phyloP scores from a whole-genome alignment of 2,888 invertebrate genomes.

The Salpingus planirostris region DNA sequence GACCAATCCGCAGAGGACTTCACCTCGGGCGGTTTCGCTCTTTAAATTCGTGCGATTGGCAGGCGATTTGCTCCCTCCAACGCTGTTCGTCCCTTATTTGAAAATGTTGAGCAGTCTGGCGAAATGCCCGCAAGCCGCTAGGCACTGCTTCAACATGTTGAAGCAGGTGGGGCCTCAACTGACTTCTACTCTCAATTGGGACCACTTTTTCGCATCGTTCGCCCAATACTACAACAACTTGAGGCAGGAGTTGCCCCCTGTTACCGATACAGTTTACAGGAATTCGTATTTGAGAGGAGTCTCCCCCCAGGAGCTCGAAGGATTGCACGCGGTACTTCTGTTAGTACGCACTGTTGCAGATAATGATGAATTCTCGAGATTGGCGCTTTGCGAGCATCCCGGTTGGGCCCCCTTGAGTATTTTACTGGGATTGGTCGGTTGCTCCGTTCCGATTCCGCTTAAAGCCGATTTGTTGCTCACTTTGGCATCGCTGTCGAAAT shows the following conservation, averaged over 20 bases:
- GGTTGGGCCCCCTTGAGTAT: slow-evolving; percentile 78
- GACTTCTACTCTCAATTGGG: slow-evolving; percentile 59
- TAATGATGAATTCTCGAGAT: slow-evolving; percentile 70
- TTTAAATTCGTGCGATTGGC: slow-evolving; percentile 87
- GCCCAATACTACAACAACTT: slow-evolving; percentile 61
- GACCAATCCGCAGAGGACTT: slow-evolving; percentile 38
- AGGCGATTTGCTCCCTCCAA: slow-evolving; percentile 75
- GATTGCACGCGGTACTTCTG: slow-evolving; percentile 70
- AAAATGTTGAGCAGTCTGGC: slow-evolving; percentile 79
- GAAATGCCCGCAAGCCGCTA: slow-evolving; percentile 64
- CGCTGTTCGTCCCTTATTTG: slow-evolving; percentile 78
- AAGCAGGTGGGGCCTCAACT: slow-evolving; percentile 46
- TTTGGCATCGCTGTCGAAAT: slow-evolving; percentile 69
- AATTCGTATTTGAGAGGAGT: slow-evolving; percentile 51
- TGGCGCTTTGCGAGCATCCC: slow-evolving; percentile 78
- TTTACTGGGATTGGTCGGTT: slow-evolving; percentile 74
- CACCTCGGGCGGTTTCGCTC: slow-evolving; percentile 65
- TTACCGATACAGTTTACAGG: slow-evolving; percentile 55
- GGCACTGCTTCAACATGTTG: slow-evolving; percentile 67
- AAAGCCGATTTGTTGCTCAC: slow-evolving; percentile 78
- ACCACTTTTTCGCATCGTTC: slow-evolving; percentile 76
- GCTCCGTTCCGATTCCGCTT: slow-evolving; percentile 74
- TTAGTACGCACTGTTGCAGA: slow-evolving; percentile 71
- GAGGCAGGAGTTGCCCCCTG: slow-evolving; percentile 59
- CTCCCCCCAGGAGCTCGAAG: slow-evolving; percentile 74